Conservation (phyloP, 2,797 vertebrate genomes). For the Pachyuromys duprasi region DNA sequence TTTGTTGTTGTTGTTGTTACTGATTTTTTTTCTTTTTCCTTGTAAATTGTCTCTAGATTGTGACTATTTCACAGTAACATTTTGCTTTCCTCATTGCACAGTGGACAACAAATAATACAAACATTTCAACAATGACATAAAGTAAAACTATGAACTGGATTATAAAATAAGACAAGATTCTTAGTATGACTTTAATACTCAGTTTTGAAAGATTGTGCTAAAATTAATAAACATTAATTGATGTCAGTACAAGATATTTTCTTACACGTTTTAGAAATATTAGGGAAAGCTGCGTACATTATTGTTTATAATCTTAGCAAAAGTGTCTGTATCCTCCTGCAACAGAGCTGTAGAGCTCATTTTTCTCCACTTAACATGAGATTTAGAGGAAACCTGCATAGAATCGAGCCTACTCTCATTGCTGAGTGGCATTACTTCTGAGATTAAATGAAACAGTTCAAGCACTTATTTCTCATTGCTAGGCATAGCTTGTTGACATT, state of each 20-base stretch:
- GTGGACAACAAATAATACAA: slow-evolving; percentile 77
- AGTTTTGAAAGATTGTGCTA: neutral
- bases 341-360: neutral
- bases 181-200: neutral
- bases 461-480: neutral
- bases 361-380: slow-evolving; percentile 1
- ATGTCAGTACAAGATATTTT: neutral
- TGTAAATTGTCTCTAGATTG: neutral
- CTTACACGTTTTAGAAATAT: neutral
- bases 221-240: neutral
- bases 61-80: slow-evolving; percentile 56
- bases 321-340: neutral
- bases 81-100: slow-evolving; percentile 88
- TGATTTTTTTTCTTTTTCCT: neutral
- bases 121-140: slow-evolving; percentile 82
- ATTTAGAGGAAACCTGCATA: neutral
- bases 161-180: slow-evolving; percentile 73
- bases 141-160: slow-evolving; percentile 82
- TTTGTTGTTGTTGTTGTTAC: neutral
- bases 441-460: slow-evolving; percentile 34
- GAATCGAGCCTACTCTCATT: neutral
- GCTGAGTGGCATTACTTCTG: slow-evolving; percentile 17
- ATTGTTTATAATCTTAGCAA: slow-evolving; percentile 36
- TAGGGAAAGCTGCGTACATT: neutral
- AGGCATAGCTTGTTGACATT: slow-evolving; percentile 5